Conservation (phyloP, 2,888 invertebrate genomes). For the Limenitis camilla region DNA sequence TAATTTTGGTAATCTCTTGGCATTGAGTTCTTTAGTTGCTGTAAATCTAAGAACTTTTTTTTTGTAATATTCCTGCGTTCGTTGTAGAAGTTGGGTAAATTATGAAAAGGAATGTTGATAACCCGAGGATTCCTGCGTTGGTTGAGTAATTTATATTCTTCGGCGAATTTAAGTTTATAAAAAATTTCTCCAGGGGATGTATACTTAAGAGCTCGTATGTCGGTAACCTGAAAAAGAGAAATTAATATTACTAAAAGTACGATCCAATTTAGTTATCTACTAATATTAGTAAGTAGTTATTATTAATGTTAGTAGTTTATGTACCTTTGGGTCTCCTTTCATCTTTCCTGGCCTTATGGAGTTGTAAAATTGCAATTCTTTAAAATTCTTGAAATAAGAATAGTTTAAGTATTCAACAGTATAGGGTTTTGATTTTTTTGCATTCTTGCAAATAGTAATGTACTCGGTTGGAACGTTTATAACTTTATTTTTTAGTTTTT, state of each 20-base stretch:
- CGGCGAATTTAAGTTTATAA: slow-evolving; percentile 10
- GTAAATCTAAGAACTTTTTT: slow-evolving; percentile 14
- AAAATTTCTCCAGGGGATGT: slow-evolving; percentile 12
- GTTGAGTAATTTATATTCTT: neutral
- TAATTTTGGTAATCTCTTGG: slow-evolving; percentile 15
- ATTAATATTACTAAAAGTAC: too few species aligned
- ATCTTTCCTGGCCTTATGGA: slow-evolving; percentile 11
- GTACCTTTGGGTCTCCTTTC: slow-evolving; percentile 17
- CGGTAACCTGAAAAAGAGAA: too few species aligned
- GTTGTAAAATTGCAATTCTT: slow-evolving; percentile 6
- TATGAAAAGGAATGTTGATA: slow-evolving; percentile 1
- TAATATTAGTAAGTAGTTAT: too few species aligned
- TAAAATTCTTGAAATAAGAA: neutral
- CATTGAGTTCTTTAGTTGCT: slow-evolving; percentile 12
- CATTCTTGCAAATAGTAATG: slow-evolving; percentile 1
- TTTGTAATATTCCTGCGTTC: slow-evolving; percentile 9
- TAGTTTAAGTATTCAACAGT: neutral
- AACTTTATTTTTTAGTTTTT: slow-evolving; percentile 7
- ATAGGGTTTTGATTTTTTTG: slow-evolving; percentile 4
- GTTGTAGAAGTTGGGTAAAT: neutral
- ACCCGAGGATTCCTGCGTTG: neutral
- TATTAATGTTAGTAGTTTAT: too few species aligned
- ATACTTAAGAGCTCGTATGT: slow-evolving; percentile 15
- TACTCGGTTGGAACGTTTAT: slow-evolving; percentile 16
- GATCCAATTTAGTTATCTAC: too few species aligned